These are phyloP conservation scores for Protonibea diacanthus DNA, from an alignment of 2,797 vertebrate species.

Conservation along the genomic window DNA sequence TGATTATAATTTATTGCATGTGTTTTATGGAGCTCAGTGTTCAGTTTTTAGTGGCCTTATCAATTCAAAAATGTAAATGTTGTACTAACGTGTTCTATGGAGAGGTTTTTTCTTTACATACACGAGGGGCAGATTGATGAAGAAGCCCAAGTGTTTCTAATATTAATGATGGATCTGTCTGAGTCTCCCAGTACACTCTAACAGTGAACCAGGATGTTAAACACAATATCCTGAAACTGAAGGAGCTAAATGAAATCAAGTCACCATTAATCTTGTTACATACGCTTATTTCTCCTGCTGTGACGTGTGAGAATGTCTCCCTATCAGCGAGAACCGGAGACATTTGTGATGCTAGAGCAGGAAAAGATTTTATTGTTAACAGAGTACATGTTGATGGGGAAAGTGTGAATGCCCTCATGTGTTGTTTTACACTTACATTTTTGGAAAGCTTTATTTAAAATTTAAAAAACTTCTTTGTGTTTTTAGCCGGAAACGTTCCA, in stretches of 20 bases:
- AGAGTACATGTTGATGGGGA: background rate
- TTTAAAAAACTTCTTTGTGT: background rate
- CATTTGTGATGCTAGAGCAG: background rate
- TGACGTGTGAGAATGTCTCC: background rate
- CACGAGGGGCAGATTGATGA: too few species aligned
- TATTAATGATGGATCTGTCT: background rate
- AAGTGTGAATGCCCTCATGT: background rate
- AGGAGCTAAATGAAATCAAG: background rate
- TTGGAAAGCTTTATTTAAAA: background rate
- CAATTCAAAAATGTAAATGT: background rate
- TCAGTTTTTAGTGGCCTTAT: background rate
- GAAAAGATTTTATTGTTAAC: background rate
- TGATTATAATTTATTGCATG: background rate
- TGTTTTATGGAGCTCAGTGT: background rate
- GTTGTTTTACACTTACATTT: background rate
- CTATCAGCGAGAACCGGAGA: background rate
- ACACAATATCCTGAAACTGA: background rate
- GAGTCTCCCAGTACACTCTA: background rate
- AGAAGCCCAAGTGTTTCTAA: background rate
- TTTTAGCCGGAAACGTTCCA: slow-evolving; percentile 88
- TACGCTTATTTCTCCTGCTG: background rate
- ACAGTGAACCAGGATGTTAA: background rate
- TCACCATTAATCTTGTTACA: background rate
- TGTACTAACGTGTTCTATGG: background rate
- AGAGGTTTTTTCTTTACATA: background rate